Evolutionary conservation across 1,140 invertebrate genomes (phyloP).

Genomic region (Eriocheir sinensis): DNA sequence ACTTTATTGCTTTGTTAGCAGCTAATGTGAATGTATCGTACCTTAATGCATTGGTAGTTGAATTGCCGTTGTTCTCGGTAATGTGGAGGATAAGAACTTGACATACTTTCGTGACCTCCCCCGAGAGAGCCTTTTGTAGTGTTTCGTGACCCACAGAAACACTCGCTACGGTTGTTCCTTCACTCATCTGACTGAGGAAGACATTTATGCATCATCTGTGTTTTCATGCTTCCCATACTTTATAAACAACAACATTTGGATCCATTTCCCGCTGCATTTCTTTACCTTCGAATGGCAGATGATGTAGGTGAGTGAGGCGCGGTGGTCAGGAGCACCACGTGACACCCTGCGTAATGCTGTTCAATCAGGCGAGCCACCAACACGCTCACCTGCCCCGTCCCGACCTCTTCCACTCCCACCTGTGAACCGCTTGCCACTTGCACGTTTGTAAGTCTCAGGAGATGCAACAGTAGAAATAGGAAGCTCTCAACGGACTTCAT

Average conservation of each 20-base stretch:
- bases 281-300: background rate
- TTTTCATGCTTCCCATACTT: no score
- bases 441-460: no score
- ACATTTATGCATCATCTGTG: background rate
- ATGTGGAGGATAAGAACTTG: slow-evolving; percentile 18
- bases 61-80: background rate
- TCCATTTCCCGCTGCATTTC: no score
- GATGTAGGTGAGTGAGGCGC: background rate
- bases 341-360: background rate
- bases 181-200: background rate
- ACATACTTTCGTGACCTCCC: background rate
- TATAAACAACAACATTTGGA: background rate
- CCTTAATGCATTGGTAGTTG: no score
- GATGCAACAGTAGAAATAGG: no score
- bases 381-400: background rate
- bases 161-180: background rate
- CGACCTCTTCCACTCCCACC: background rate
- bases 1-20: no score
- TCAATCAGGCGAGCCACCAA: background rate
- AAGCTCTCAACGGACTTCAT: no score
- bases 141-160: background rate
- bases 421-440: background rate
- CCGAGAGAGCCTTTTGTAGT: background rate
- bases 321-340: slow-evolving; percentile 43
- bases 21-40: no score